These are phyloP conservation scores for Drosophila oshimai DNA, from an alignment of 1,140 invertebrate species.

Conservation along the genomic window DNA sequence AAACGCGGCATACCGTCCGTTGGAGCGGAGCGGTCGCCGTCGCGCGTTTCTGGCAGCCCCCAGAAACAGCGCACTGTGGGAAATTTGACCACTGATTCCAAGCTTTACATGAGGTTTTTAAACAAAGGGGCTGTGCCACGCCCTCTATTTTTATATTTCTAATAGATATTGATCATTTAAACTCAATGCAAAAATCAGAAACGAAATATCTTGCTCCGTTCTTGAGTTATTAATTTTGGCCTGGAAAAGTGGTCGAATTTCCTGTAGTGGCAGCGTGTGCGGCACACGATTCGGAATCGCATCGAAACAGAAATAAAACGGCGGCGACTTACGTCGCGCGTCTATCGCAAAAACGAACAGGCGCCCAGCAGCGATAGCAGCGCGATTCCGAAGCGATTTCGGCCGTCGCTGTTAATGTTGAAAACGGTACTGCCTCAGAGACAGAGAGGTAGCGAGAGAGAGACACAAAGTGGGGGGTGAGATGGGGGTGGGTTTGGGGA, in stretches of 20 bases:
- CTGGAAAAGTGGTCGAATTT: no score
- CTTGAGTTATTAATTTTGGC: no score
- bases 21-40: slow-evolving; percentile 12
- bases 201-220: no score
- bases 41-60: slow-evolving; percentile 45
- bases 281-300: slow-evolving; percentile 14
- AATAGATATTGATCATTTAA: not conserved
- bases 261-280: not conserved
- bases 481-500: not conserved
- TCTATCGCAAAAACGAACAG: slow-evolving; percentile 82
- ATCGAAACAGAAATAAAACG: slow-evolving; percentile 59
- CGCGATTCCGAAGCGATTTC: slow-evolving; percentile 12
- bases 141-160: not conserved
- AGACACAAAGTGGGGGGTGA: not conserved
- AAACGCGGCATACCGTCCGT: slow-evolving; percentile 51
- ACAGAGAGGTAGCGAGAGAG: not conserved
- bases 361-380: slow-evolving; percentile 47
- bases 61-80: slow-evolving; percentile 36
- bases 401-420: slow-evolving; percentile 12
- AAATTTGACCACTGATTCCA: no score
- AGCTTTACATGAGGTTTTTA: not conserved
- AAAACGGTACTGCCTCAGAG: slow-evolving; percentile 8
- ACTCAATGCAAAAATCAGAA: not conserved
- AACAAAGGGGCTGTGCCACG: not conserved
- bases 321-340: slow-evolving; percentile 80